Percentiles rank a stretch among this genome's conserved stretches.
These are phyloP conservation scores for Bombus fervidus DNA, from an alignment of 1,140 invertebrate genomes.

Conservation along the genomic window DNA sequence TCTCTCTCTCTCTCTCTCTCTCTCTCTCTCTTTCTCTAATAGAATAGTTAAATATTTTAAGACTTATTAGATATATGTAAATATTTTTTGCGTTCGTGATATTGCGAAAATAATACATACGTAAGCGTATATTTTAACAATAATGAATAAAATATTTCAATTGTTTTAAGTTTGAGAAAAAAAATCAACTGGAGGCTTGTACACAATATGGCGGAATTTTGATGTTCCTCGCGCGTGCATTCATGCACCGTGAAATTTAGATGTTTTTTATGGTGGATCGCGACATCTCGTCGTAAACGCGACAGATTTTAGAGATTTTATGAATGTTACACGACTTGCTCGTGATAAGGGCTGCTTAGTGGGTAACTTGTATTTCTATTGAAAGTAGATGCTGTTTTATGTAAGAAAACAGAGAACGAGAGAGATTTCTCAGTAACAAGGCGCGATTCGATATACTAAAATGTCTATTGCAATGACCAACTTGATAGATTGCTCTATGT, in stretches of 20 bases:
- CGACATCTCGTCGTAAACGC: slow-evolving; percentile 11
- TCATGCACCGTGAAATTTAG: slow-evolving; percentile 30
- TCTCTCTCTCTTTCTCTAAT: not conserved
- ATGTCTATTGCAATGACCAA: slow-evolving; percentile 60
- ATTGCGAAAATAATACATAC: not conserved
- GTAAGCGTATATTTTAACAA: not conserved
- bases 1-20: not conserved
- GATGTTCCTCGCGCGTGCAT: slow-evolving; percentile 37
- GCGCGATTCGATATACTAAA: slow-evolving; percentile 29
- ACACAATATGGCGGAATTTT: slow-evolving; percentile 1
- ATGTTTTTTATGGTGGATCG: slow-evolving; percentile 42
- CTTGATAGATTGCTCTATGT: slow-evolving; percentile 62
- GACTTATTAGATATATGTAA: not conserved
- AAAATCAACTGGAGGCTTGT: slow-evolving; percentile 14
- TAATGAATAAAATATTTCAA: not conserved
- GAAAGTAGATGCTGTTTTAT: slow-evolving; percentile 50
- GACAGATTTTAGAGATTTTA: slow-evolving; percentile 49
- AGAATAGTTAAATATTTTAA: not conserved
- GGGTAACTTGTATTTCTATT: slow-evolving; percentile 46
- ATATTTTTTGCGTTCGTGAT: not conserved
- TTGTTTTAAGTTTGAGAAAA: not conserved
- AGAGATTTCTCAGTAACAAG: slow-evolving; percentile 7
- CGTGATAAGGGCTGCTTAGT: slow-evolving; percentile 9
- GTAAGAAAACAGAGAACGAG: not conserved
- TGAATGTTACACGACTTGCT: slow-evolving; percentile 38